Conservation (phyloP, 1,140 invertebrate genomes). For the Anthonomus grandis region DNA sequence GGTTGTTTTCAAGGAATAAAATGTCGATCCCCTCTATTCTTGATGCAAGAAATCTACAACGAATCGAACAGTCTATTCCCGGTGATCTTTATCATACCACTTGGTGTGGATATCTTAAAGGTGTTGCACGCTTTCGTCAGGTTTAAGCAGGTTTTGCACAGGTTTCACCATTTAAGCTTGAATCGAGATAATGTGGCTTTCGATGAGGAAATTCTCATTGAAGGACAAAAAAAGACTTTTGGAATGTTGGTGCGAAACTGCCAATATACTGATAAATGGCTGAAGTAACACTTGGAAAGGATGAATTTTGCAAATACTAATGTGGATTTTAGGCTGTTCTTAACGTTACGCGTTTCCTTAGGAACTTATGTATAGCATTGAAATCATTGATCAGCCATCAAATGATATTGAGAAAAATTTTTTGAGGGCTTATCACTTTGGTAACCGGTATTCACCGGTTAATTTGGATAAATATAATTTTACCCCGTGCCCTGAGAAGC, state of each 20-base stretch:
- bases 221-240: conserved; percentile 67
- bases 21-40: conserved; percentile 81
- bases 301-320: conserved; percentile 74
- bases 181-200: conserved; percentile 82
- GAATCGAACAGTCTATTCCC: conserved; percentile 79
- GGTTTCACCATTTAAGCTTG: conserved; percentile 80
- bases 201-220: conserved; percentile 71
- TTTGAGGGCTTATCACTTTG: conserved; percentile 70
- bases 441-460: conserved; percentile 71
- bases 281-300: conserved; percentile 75
- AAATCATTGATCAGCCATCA: conserved; percentile 90
- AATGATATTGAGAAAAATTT: conserved; percentile 81
- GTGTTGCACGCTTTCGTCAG: conserved; percentile 72
- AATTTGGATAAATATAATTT: conserved; percentile 64
- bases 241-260: conserved; percentile 95
- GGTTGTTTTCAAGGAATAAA: no score
- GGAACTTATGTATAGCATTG: conserved; percentile 79
- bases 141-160: conserved; percentile 68
- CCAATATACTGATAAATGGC: conserved; percentile 85
- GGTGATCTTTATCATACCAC: conserved; percentile 82
- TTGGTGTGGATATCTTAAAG: conserved; percentile 83
- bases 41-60: conserved; percentile 75
- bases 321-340: conserved; percentile 75
- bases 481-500: conserved; percentile 64
- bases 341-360: conserved; percentile 83